Evolutionary conservation across 92 coral and sea anemone species (phyloP), one percentile per base, ranked within the genome.

Genomic region (Isaurus tuberculatus): DNA sequence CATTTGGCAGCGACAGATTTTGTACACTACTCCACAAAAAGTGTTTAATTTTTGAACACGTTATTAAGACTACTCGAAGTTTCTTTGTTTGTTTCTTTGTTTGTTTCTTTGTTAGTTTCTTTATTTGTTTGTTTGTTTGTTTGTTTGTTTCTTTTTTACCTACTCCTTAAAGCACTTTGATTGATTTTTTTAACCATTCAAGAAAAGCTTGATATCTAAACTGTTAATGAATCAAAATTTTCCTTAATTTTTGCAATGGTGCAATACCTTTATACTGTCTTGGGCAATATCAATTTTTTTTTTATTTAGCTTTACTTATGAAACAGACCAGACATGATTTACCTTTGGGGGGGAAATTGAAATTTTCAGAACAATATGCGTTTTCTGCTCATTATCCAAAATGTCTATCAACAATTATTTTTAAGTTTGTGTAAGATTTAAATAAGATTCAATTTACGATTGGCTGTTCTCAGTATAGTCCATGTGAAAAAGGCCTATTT

Each of bases 401-500:
- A 7, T 19, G 26, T 19, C 26, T 4, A 22, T 3, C 63, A 19
- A n/a, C 28, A 30, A 37, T 16, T 26, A 25, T 44, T 71, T 72
- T 31, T 72, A 15, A 11, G 53, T 10, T 26, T 23, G 23, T 8
- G 15, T 55, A 75, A 58, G 26, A 60, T 77, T 34, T 32, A 40
- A 26, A 61, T 4, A 40, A 7, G 58, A 34, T 22, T 17, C 22
- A 0, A n/a, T 20, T 55, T 77, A 32, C 82, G 7, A 77, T 77
- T 77, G 82, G 82, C 48, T 55, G 31, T 40, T 27, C 11, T 37
- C n/a, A n/a, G n/a, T n/a, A n/a, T n/a, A 31, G 31, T 75, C 33
- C 70, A 57, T 58, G 25, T 75, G 49, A 77, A 60, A 77, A 67
- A 60, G 46, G 69, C 53, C 31, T 14, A 77, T 77, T 77, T 77